A percentile compares a stretch with the other conserved stretches of the same genome.
Conservation (phyloP, 1,140 invertebrate genomes). For the Heliothis subflexa region DNA sequence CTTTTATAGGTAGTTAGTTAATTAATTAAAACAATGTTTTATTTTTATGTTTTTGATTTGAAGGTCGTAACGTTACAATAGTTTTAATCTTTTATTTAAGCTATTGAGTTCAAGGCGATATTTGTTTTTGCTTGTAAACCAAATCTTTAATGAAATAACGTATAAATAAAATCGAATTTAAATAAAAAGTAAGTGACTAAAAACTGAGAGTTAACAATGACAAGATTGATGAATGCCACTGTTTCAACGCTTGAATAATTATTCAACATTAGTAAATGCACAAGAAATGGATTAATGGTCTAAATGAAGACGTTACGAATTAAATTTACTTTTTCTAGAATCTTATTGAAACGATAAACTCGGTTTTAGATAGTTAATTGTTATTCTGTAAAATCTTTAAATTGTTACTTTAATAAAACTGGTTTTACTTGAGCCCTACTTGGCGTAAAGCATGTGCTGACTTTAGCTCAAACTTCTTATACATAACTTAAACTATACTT, state of each 20-base stretch:
- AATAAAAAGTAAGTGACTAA: background rate
- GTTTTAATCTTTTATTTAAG: background rate
- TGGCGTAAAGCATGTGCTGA: no score
- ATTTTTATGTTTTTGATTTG: conserved; percentile 1
- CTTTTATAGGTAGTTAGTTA: background rate
- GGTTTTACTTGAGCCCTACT: background rate
- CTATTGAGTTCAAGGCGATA: conserved; percentile 7
- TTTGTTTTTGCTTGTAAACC: background rate
- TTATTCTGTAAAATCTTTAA: background rate
- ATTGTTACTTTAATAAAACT: background rate
- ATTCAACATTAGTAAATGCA: background rate
- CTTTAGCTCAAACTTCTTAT: background rate
- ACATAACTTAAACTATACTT: no score
- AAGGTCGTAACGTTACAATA: conserved; percentile 8
- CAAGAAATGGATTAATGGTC: conserved; percentile 18
- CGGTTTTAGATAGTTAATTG: background rate
- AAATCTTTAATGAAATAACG: background rate
- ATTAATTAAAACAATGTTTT: background rate
- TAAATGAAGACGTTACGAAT: background rate
- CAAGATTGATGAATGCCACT: background rate
- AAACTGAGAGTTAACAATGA: background rate
- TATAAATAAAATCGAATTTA: no score
- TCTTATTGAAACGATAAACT: conserved; percentile 2
- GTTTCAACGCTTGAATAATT: background rate
- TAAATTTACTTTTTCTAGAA: background rate